These are phyloP conservation scores for Uria aalge DNA, from an alignment of 2,113 vertebrate genomes.

Conservation along the genomic window DNA sequence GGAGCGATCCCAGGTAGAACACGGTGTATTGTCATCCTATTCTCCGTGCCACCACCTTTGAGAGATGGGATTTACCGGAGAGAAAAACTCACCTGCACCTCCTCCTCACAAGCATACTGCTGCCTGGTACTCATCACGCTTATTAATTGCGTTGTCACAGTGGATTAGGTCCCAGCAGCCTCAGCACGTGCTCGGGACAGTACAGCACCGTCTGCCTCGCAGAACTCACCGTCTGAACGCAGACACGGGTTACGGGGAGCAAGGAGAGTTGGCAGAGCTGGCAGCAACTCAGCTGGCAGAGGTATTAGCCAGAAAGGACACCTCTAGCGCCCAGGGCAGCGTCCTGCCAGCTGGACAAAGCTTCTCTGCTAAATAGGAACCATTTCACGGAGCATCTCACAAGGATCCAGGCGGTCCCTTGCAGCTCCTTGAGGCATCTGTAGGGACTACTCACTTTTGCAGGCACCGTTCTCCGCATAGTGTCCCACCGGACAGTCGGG, in stretches of 20 bases:
- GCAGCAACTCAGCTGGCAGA: background rate
- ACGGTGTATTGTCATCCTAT: background rate
- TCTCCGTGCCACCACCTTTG: background rate
- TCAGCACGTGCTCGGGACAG: background rate
- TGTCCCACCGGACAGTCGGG: conserved; percentile 76
- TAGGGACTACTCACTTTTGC: conserved; percentile 81
- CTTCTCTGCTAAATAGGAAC: background rate
- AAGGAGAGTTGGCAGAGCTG: background rate
- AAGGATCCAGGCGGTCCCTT: background rate
- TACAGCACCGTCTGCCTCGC: background rate
- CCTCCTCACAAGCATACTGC: background rate
- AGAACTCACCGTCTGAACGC: background rate
- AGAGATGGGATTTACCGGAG: background rate
- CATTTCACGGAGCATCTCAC: fast-evolving
- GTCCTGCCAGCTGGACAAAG: background rate
- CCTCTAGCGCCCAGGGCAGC: background rate
- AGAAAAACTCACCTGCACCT: background rate
- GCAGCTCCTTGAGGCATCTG: fast-evolving
- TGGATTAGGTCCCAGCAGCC: background rate
- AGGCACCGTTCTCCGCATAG: conserved; percentile 72
- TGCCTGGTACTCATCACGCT: background rate
- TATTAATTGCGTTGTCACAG: background rate
- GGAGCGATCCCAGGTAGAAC: background rate
- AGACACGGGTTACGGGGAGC: background rate
- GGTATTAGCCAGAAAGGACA: background rate